Percentiles rank a stretch among this genome's conserved stretches.
Evolutionary conservation across 2,113 vertebrate genomes (phyloP).

Genomic region (Pachypanchax playfairii): DNA sequence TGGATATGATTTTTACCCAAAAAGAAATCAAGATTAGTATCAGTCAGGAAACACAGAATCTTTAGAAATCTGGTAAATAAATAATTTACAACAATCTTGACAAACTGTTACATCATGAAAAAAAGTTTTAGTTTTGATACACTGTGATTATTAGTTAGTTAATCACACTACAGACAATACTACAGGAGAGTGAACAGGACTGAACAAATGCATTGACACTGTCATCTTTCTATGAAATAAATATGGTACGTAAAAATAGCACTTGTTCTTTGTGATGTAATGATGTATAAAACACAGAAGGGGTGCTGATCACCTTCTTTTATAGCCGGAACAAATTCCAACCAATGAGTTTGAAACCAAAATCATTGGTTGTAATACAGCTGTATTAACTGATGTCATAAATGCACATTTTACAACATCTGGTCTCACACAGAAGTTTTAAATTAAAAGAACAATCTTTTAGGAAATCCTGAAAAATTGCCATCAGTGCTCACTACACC

Average conservation of each 20-base stretch:
- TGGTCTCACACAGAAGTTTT: background rate
- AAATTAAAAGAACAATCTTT: conserved; percentile 9
- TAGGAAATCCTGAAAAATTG: conserved; percentile 11
- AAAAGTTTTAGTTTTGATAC: too few relatives aligned
- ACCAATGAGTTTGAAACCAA: background rate
- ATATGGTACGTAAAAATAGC: too few relatives aligned
- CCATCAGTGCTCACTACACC: conserved; percentile 10
- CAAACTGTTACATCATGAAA: conserved; percentile 21
- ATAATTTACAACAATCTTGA: background rate
- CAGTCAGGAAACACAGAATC: background rate
- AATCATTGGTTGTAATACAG: background rate
- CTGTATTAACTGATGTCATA: background rate
- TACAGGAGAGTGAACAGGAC: too few relatives aligned
- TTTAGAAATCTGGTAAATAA: background rate
- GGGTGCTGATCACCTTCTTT: too few relatives aligned
- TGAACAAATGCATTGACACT: too few relatives aligned
- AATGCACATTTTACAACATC: background rate
- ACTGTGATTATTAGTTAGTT: too few relatives aligned
- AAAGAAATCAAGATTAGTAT: too few relatives aligned
- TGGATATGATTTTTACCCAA: background rate
- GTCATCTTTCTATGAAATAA: too few relatives aligned
- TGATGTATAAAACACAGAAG: too few relatives aligned
- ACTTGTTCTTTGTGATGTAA: too few relatives aligned
- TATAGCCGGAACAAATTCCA: background rate
- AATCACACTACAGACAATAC: too few relatives aligned